A percentile compares a stretch with the other conserved stretches of the same genome.
Conservation (phyloP, 92 coral and sea anemone species). For the Phenganax subtilis region DNA sequence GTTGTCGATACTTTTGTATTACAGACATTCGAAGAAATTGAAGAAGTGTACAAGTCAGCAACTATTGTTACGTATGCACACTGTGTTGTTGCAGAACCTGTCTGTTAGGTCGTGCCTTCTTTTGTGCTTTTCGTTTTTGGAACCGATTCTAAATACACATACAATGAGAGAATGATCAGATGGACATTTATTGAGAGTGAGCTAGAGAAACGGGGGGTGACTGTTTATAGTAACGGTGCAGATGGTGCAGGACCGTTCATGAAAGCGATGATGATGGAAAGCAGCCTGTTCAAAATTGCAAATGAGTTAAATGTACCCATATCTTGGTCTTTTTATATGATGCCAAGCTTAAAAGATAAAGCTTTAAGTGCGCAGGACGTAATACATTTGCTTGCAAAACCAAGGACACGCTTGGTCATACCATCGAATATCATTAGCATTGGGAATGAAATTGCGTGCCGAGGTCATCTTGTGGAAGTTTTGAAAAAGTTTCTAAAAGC, state of each 20-base stretch:
- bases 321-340: too few relatives aligned
- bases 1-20: constrained; percentile 2
- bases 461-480: too few relatives aligned
- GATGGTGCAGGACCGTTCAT: constrained; percentile 2
- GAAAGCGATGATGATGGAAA: constrained; percentile 3
- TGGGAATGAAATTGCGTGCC: too few relatives aligned
- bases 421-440: too few relatives aligned
- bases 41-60: background rate
- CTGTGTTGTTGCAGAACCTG: constrained; percentile 12
- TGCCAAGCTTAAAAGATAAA: too few relatives aligned
- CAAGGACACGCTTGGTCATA: too few relatives aligned
- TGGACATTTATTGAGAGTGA: constrained; percentile 12
- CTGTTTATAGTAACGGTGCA: background rate
- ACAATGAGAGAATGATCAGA: background rate
- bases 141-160: constrained; percentile 4
- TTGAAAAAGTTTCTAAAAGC: too few relatives aligned
- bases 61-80: constrained; percentile 1
- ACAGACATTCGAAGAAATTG: too few relatives aligned
- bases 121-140: constrained; percentile 1
- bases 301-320: background rate
- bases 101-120: background rate
- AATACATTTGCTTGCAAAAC: too few relatives aligned
- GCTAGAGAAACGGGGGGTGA: background rate
- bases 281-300: constrained; percentile 2
- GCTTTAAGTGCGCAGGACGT: too few relatives aligned